phyloP scores from a whole-genome alignment of 2,113 vertebrate species.

The human (Homo sapiens) region GRCh38 chr11:24731001-24731500 shows the following conservation, averaged over 20 bases:
- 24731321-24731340: neutral
- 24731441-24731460: neutral
- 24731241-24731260: neutral
- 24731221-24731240: neutral
- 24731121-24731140: neutral
- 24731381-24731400: neutral
- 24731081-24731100: neutral
- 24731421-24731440: conserved; percentile 8
- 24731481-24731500: neutral
- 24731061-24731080: neutral
- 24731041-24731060: neutral
- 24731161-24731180: neutral
- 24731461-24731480: neutral
- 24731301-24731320: neutral
- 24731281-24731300: neutral
- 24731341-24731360: neutral
- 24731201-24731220: neutral
- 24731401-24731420: conserved; percentile 7
- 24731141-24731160: neutral
- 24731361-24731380: neutral
- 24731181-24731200: neutral
- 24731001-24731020: neutral
- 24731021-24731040: neutral
- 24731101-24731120: neutral
- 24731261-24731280: conserved; percentile 32